These are phyloP conservation scores for Ibidorhyncha struthersii DNA, from an alignment of 2,113 vertebrate species.

Conservation along the genomic window DNA sequence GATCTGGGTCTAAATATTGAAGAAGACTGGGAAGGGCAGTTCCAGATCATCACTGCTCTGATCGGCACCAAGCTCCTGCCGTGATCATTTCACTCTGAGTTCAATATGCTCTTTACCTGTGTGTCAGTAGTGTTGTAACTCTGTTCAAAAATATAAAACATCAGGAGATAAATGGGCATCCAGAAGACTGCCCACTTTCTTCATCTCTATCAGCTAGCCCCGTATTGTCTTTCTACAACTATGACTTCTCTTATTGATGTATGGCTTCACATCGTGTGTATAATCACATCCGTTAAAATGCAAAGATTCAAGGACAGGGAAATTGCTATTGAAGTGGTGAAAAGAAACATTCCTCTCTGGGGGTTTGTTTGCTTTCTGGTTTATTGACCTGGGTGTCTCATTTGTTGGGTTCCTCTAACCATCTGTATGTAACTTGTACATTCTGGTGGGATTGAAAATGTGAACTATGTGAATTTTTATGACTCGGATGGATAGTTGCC, in stretches of 20 bases:
- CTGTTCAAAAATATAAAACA: neutral
- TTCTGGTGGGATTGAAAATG: constrained; percentile 15
- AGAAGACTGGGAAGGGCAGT: neutral
- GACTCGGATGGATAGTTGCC: neutral
- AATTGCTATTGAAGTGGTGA: neutral
- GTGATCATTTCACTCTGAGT: neutral
- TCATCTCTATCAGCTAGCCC: neutral
- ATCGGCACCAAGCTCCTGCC: neutral
- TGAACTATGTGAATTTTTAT: constrained; percentile 46
- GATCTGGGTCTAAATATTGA: neutral
- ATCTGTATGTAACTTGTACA: constrained; percentile 12
- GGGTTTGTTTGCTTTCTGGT: neutral
- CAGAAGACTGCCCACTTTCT: neutral
- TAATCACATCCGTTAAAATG: neutral
- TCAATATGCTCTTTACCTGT: neutral
- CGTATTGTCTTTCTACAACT: neutral
- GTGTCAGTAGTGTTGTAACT: neutral
- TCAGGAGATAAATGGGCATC: neutral
- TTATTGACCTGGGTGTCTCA: constrained; percentile 37
- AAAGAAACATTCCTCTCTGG: neutral
- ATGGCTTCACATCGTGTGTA: neutral
- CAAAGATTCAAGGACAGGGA: neutral
- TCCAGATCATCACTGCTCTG: neutral
- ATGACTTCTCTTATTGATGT: neutral
- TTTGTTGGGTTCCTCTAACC: constrained; percentile 20